phyloP scores from a whole-genome alignment of 2,113 vertebrate species.

The Mirounga angustirostris region DNA sequence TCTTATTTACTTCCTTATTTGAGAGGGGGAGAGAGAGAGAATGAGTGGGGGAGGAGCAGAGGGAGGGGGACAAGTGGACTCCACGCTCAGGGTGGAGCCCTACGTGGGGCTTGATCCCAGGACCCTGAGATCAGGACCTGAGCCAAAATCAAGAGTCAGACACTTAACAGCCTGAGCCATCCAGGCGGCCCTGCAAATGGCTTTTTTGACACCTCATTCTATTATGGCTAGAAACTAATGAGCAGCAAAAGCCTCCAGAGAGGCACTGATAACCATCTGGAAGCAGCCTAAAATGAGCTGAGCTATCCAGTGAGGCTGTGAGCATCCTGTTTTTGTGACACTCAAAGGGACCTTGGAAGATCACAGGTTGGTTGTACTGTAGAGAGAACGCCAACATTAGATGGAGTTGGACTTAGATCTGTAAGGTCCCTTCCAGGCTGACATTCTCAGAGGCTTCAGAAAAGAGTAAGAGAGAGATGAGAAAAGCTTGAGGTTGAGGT shows the following conservation, averaged over 20 bases:
- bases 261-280: background rate
- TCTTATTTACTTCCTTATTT: too few relatives aligned
- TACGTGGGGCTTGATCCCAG: background rate
- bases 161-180: background rate
- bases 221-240: background rate
- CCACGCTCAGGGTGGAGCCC: background rate
- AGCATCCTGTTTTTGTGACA: conserved; percentile 5
- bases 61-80: too few relatives aligned
- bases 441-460: background rate
- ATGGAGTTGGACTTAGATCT: background rate
- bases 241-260: background rate
- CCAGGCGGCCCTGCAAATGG: background rate
- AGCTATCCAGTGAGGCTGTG: background rate
- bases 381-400: background rate
- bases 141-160: background rate
- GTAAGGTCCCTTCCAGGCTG: background rate
- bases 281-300: background rate
- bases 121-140: background rate
- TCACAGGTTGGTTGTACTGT: background rate
- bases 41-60: too few relatives aligned
- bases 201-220: background rate
- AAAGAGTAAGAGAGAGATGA: background rate
- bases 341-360: background rate
- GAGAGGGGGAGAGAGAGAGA: too few relatives aligned
- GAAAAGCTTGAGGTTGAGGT: background rate